These are phyloP conservation scores for Triplophysa dalaica DNA, from an alignment of 2,113 vertebrate genomes.

Conservation along the genomic window DNA sequence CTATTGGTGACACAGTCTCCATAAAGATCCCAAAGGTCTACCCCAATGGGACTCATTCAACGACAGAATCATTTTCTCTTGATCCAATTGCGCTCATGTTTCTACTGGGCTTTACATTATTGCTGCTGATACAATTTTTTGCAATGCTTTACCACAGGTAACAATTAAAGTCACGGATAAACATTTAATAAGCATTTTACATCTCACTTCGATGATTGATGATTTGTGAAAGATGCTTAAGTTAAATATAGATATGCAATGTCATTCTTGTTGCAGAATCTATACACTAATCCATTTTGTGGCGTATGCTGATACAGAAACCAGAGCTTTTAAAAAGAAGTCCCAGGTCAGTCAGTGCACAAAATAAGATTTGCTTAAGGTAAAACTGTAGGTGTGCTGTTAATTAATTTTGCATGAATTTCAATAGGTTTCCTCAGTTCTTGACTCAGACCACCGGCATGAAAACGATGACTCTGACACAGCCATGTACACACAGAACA, in stretches of 20 bases:
- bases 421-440: background rate
- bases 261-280: constrained; percentile 40
- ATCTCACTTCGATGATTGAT: too few relatives aligned
- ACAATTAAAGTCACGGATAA: background rate
- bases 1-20: constrained; percentile 45
- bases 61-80: constrained; percentile 22
- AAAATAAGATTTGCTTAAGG: background rate
- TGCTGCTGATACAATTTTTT: constrained; percentile 52
- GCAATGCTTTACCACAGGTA: constrained; percentile 58
- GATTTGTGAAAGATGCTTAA: too few relatives aligned
- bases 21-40: constrained; percentile 51
- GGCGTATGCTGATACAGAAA: constrained; percentile 51
- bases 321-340: constrained; percentile 21
- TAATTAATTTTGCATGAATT: background rate
- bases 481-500: background rate
- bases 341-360: constrained; percentile 2
- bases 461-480: background rate
- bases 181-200: background rate
- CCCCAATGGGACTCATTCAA: background rate
- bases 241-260: background rate
- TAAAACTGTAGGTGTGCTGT: background rate
- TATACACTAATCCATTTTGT: constrained; percentile 56
- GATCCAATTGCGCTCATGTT: constrained; percentile 56
- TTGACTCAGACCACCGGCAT: background rate
- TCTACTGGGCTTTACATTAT: constrained; percentile 47